Evolutionary conservation across 1,140 invertebrate genomes (phyloP).

Genomic region (Bombus impatiens): DNA sequence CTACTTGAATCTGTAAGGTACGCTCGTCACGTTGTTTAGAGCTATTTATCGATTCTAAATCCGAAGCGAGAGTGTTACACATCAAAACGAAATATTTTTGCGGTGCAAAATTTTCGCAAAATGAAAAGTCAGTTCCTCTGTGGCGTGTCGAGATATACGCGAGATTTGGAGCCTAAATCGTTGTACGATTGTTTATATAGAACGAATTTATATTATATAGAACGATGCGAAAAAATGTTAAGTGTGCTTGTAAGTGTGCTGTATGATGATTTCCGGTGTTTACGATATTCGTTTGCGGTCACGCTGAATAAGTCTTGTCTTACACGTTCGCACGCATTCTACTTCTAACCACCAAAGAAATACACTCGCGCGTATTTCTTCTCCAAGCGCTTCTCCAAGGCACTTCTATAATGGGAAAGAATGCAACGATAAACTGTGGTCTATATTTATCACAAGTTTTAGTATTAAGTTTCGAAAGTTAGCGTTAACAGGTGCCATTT

Average conservation of each 20-base stretch:
- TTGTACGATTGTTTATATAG: slow-evolving; percentile 41
- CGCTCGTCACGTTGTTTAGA: slow-evolving; percentile 2
- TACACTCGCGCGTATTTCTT: slow-evolving; percentile 5
- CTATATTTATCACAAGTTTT: slow-evolving; percentile 12
- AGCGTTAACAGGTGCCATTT: slow-evolving; percentile 36
- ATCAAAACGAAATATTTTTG: slow-evolving; percentile 11
- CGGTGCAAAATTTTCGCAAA: slow-evolving; percentile 27
- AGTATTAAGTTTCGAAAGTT: slow-evolving; percentile 39
- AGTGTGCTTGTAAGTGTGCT: slow-evolving; percentile 28
- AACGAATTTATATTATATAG: slow-evolving; percentile 19
- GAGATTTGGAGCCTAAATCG: slow-evolving; percentile 29
- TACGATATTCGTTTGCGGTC: slow-evolving; percentile 22
- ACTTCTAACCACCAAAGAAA: neutral
- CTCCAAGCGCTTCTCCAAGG: slow-evolving; percentile 8
- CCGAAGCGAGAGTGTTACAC: neutral
- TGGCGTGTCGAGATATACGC: neutral
- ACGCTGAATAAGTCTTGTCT: slow-evolving; percentile 45
- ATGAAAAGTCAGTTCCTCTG: slow-evolving; percentile 42
- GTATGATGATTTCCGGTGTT: slow-evolving; percentile 37
- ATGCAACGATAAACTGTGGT: slow-evolving; percentile 18
- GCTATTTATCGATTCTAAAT: neutral
- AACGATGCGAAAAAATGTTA: slow-evolving; percentile 14
- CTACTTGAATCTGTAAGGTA: neutral
- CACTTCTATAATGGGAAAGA: neutral
- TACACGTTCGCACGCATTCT: slow-evolving; percentile 22